Base-by-base conservation (phyloP, 2,797 vertebrate species). In the Poeciliopsis paucimaculata region DNA sequence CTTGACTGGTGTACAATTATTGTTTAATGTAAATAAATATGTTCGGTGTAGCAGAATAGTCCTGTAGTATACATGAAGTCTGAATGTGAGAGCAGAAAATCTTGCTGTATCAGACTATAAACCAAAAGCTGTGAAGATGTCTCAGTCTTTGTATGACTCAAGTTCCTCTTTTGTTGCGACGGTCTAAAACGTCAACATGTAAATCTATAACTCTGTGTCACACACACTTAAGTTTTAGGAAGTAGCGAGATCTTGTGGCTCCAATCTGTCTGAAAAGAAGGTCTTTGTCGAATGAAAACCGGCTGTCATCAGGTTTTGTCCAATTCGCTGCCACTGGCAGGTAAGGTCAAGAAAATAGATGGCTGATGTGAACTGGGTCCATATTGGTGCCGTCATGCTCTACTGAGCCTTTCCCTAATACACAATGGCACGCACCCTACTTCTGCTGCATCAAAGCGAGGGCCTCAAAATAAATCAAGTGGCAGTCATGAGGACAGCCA, bases 381-480 rank as follows among this genome's bases (percentile, higher is more conserved):
- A 68, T 82, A 78, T 80, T 74, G 75, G 68, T 49, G 73, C 72
- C 43, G 77, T 79, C 76, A 68, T 75, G 71, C 87, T 85, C 76
- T 75, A 62, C 73, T 72, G n/a, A 75, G 7, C 51, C 23, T 82
- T 53, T 28, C 45, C 66, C 64, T 68, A 79, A 51, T 51, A 80
- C 16, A 77, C 36, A 78, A 85, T 80, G 83, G 34, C 88, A 77
- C 49, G 23, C 23, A 75, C 72, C 3, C 73, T 46, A 73, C 76
- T 79, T 79, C 84, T 89, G 82, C 76, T 77, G 55, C 87, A 82
- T 88, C 73, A 64, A 70, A 90, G 73, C 76, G 51, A 83, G n/a
- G 90, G 70, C 92, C 86, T 87, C 89, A 83, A 92, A 90, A 92
- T 72, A 73, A 92, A 90, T 76, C 72, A 86, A 87, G 87, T 82